Base-by-base conservation (phyloP, 2,113 vertebrate genomes). In the Tursiops truncatus region DNA sequence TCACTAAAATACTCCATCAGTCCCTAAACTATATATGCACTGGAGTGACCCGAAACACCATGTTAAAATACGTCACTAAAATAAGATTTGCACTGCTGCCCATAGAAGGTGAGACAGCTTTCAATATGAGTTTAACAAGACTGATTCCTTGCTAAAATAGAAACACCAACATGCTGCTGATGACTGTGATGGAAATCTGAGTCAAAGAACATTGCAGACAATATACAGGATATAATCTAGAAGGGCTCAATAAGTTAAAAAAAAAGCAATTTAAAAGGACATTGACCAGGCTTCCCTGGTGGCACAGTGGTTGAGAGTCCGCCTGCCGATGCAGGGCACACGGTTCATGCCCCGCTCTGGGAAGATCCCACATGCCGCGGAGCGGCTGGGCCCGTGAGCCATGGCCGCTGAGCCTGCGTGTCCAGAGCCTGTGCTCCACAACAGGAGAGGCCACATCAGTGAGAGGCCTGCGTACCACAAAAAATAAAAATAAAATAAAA, bases 401-500 rank as follows among this genome's bases (percentile, higher is more conserved):
- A 50, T 13, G 3, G 47, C 47, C 1, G 12, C 47, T 13, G 47
- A 50, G 47, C 12, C 47, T 50, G 47, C 11, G 0, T 12, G 12
- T 50, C 47, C 3, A 3, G 47, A 13, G 47, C 12, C 47, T 50
- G 12, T 50, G 47, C 47, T 50, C 47, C 3, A 0, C 47, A 50
- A 50, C 3, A 12, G 12, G 47, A 50, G 47, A 50, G 2, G 47
- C 47, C 47, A 50, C 47, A 50, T 1, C 47, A 50, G 47, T 50
- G 47, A 47, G 47, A 47, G 12, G 47, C 47, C 47, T 1, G 12
- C 0, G 47, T 47, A 47, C 47, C 12, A 0, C 12, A 12, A 47
- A 47, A 58, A 50, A 53, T 1, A 53, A 53, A 18, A 15, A 41
- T 3, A 53, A 50, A 50, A 53, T 8, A 23, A 53, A 18, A 23